phyloP scores from a whole-genome alignment of 2,113 vertebrate genomes.

The Aviceda subcristata region DNA sequence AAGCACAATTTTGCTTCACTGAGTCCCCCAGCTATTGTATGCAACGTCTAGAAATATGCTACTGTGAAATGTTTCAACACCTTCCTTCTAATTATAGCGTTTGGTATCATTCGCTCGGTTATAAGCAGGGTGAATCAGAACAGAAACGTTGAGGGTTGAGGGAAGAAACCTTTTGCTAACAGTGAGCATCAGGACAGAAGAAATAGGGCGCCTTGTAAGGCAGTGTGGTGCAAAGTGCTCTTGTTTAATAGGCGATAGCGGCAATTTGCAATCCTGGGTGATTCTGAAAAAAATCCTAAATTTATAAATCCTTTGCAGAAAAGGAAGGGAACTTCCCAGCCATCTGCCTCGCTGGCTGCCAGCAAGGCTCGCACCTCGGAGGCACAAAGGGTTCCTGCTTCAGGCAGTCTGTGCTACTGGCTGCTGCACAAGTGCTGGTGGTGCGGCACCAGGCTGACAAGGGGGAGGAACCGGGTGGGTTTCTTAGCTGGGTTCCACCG shows the following conservation, averaged over 20 bases:
- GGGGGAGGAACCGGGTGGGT: background rate
- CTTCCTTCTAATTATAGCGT: conserved; percentile 24
- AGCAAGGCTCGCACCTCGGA: background rate
- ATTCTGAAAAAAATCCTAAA: background rate
- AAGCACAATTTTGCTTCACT: background rate
- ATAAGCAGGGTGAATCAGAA: conserved; percentile 27
- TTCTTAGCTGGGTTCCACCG: background rate
- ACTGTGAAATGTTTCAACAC: background rate
- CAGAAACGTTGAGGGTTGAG: background rate
- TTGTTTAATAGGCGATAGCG: accelerated
- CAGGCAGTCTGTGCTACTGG: background rate
- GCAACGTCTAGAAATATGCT: background rate
- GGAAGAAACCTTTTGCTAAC: background rate
- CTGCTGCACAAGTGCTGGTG: background rate
- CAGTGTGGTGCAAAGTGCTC: accelerated
- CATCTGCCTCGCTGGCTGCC: background rate
- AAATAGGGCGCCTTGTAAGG: background rate
- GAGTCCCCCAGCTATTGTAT: background rate
- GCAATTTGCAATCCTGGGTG: background rate
- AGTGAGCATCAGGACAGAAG: background rate
- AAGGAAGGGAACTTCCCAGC: background rate
- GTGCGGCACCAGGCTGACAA: background rate
- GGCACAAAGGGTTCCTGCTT: background rate
- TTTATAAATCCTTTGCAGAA: background rate
- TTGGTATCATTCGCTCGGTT: background rate